Evolutionary conservation across 2,797 vertebrate genomes (phyloP).

Genomic region (Schizopygopsis pylzovi): DNA sequence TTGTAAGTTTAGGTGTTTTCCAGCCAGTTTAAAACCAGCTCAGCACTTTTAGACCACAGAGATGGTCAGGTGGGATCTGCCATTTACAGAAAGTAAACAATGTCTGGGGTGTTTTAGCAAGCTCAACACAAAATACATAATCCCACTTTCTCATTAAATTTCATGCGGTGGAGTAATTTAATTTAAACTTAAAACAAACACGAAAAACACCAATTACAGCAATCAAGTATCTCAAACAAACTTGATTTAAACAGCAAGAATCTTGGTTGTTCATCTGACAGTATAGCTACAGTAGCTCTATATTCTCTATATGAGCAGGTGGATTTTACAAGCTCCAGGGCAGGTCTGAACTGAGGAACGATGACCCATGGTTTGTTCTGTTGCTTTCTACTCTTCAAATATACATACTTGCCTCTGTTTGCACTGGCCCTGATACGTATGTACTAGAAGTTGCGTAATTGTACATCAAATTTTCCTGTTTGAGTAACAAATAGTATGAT

Average conservation of each 20-base stretch:
- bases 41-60: slow-evolving; percentile 40
- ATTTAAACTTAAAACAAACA: slow-evolving; percentile 8
- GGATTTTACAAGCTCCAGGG: slow-evolving; percentile 69
- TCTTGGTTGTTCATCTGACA: slow-evolving; percentile 5
- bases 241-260: not conserved
- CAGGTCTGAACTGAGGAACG: slow-evolving; percentile 73
- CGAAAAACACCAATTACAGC: not conserved
- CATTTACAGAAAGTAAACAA: slow-evolving; percentile 23
- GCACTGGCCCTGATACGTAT: slow-evolving; percentile 65
- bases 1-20: slow-evolving; percentile 62
- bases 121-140: slow-evolving; percentile 39
- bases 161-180: not conserved
- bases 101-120: slow-evolving; percentile 35
- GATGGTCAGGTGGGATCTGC: slow-evolving; percentile 40
- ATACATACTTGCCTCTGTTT: slow-evolving; percentile 74
- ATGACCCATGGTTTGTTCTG: slow-evolving; percentile 80
- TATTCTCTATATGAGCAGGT: slow-evolving; percentile 18
- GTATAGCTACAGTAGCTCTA: not conserved
- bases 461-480: slow-evolving; percentile 40
- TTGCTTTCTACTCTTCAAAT: slow-evolving; percentile 82
- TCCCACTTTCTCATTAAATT: not conserved
- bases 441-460: slow-evolving; percentile 59
- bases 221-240: not conserved
- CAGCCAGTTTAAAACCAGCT: slow-evolving; percentile 50
- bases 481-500: slow-evolving; percentile 40